phyloP scores from a whole-genome alignment of 2,113 vertebrate species.

The Engraulis encrasicolus region DNA sequence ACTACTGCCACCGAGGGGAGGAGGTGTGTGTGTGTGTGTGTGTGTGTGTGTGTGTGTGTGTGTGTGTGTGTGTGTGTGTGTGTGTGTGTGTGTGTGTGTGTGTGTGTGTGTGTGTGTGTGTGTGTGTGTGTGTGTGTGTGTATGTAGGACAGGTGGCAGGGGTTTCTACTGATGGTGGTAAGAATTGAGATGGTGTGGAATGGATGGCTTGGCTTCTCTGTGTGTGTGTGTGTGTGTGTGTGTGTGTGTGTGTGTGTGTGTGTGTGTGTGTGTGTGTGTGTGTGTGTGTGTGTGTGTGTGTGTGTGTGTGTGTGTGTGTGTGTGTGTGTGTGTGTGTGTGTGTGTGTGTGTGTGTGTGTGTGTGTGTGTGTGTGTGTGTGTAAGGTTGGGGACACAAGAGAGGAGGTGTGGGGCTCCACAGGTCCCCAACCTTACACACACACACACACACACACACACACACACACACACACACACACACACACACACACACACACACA shows the following conservation, averaged over 20 bases:
- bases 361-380: slow-evolving; percentile 53
- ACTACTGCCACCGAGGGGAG: neutral
- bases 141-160: slow-evolving; percentile 47
- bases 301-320: slow-evolving; percentile 28
- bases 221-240: slow-evolving; percentile 13
- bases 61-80: no score
- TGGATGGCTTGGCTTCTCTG: no score
- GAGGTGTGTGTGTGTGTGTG: no score
- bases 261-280: slow-evolving; percentile 28
- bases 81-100: no score
- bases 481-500: no score
- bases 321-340: slow-evolving; percentile 51
- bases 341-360: slow-evolving; percentile 18
- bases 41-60: no score
- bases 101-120: slow-evolving; percentile 15
- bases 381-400: slow-evolving; percentile 31
- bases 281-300: slow-evolving; percentile 51
- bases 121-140: slow-evolving; percentile 29
- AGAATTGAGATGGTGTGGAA: slow-evolving; percentile 11
- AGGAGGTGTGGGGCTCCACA: slow-evolving; percentile 9
- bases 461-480: no score
- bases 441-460: no score
- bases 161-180: slow-evolving; percentile 53
- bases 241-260: no score
- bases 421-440: no score